A percentile compares a stretch with the other conserved stretches of the same genome.
Conservation (phyloP, 2,888 invertebrate genomes). For the Pseudococcus jackbeardsleyi region DNA sequence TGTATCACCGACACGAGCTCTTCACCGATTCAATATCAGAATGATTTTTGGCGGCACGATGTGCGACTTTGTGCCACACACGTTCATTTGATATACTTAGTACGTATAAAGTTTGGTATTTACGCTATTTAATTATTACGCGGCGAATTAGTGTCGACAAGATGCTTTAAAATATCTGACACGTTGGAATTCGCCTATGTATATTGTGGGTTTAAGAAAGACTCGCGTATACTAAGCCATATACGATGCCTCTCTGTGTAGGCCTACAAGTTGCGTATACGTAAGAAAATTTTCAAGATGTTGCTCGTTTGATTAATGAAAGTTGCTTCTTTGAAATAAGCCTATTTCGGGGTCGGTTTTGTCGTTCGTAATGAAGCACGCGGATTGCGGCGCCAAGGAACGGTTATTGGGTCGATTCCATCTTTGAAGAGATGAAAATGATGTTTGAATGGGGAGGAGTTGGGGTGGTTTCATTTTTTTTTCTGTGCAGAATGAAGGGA, state of each 20-base stretch:
- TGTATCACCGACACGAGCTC: too few species aligned
- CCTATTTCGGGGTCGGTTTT: background rate
- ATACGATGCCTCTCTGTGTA: too few species aligned
- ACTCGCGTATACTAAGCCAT: background rate
- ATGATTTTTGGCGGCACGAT: too few species aligned
- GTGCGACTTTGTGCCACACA: too few species aligned
- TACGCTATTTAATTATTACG: slow-evolving; percentile 36
- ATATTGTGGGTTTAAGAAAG: background rate
- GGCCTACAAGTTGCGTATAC: background rate
- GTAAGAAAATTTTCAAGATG: slow-evolving; percentile 17
- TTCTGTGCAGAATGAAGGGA: too few species aligned
- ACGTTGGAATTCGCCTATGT: background rate
- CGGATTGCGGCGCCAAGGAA: background rate
- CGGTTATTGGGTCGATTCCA: background rate
- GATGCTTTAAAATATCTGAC: slow-evolving; percentile 13
- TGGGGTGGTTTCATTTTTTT: too few species aligned
- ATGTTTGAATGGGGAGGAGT: too few species aligned
- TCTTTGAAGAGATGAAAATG: background rate
- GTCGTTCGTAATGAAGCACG: slow-evolving; percentile 6
- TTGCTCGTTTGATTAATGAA: slow-evolving; percentile 45
- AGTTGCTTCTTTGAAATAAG: slow-evolving; percentile 26
- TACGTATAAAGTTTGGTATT: background rate
- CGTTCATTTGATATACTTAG: too few species aligned
- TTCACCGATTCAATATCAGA: too few species aligned
- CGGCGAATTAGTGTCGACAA: slow-evolving; percentile 28